Base-by-base conservation (phyloP, 2,888 invertebrate species). In the Meiosimyza decipiens region DNA sequence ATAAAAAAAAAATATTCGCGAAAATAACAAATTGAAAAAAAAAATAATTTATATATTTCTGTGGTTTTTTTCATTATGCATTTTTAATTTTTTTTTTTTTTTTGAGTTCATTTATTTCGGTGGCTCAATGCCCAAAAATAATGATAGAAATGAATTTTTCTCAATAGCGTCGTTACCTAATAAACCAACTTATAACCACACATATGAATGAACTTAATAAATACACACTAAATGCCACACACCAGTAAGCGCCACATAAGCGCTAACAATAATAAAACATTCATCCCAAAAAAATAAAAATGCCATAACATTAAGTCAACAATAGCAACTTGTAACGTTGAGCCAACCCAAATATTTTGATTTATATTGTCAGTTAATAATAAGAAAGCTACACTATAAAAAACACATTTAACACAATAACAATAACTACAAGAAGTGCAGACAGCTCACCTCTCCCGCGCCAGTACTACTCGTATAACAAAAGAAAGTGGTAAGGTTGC, bases 401-500 rank as follows among this genome's bases (percentile, higher is more conserved):
- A 49, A 63, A 15, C 47, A 40, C 6, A 49, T 18, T 47, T 12
- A 63, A 16, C 63, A 63, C 33, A 63, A 49, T 13, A 63, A 63
- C 47, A 9, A 40, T 40, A 49, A 49, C 49, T 16, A 63, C 16
- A 18, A 18, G 9, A 40, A 40, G 40, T 40, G 40, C 9, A 40
- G 40, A 40, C 40, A 40, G 9, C 40, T 7, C n/a, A 9, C 12
- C 11, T 6, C 22, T 16, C 12, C 15, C 16, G 16, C 60, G 28
- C 12, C 3, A n/a, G 1, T 18, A 59, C 9, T 18, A 40, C 22
- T 22, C 22, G 22, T 22, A 40, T n/a, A n/a, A n/a, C 47, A 62
- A 62, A 40, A 40, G 40, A 40, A 40, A 40, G 40, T 40, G 6
- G 40, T 40, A 40, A 40, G 40, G 40, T 9, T 9, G 40, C 40